A percentile compares a stretch with the other conserved stretches of the same genome.
Conservation (phyloP, 1,140 invertebrate genomes). For the Drosophila erecta region DNA sequence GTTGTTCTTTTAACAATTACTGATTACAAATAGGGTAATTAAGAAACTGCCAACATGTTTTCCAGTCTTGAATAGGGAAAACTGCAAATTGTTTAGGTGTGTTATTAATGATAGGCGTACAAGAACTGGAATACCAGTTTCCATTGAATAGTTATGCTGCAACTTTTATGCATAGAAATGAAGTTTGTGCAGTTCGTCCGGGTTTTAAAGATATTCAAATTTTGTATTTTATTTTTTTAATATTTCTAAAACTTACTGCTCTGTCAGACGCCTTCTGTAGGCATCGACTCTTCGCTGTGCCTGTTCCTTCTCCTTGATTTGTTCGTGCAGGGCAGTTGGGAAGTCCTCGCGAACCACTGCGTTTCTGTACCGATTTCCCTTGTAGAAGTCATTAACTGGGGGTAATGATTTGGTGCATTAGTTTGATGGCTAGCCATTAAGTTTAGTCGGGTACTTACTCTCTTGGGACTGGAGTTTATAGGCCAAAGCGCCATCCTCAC, state of each 20-base stretch:
- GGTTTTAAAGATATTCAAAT: no score
- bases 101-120: no score
- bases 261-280: slow-evolving; percentile 85
- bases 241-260: slow-evolving; percentile 60
- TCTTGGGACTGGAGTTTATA: slow-evolving; percentile 96
- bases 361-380: slow-evolving; percentile 93
- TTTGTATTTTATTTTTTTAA: no score
- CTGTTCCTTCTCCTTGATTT: slow-evolving; percentile 90
- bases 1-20: no score
- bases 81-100: no score
- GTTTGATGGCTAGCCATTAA: background rate
- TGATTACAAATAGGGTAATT: background rate
- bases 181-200: no score
- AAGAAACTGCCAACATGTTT: no score
- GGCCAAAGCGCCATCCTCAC: slow-evolving; percentile 95
- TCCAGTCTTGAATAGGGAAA: no score
- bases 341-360: slow-evolving; percentile 95
- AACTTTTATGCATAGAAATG: no score
- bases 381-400: slow-evolving; percentile 92
- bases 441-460: slow-evolving; percentile 87
- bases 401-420: slow-evolving; percentile 3
- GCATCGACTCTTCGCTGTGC: slow-evolving; percentile 87
- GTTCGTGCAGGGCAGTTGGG: slow-evolving; percentile 92
- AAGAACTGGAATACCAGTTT: no score
- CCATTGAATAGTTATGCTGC: no score